Evolutionary conservation across 2,797 vertebrate genomes (phyloP).

Genomic region (Kryptolebias ocellatus): DNA sequence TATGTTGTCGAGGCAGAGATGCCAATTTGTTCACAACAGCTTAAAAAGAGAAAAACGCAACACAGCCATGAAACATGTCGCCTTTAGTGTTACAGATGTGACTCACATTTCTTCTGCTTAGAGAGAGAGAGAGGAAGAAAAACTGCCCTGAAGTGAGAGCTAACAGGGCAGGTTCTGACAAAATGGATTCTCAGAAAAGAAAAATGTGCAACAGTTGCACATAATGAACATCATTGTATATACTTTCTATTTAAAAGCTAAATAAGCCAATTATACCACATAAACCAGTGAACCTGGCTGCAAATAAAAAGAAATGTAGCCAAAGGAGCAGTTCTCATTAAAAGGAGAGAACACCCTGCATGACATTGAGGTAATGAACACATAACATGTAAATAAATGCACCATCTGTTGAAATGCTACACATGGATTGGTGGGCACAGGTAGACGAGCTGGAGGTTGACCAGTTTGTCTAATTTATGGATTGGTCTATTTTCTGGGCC

Average conservation of each 20-base stretch:
- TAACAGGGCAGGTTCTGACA: constrained; percentile 11
- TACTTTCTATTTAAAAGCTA: constrained; percentile 4
- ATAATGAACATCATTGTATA: neutral
- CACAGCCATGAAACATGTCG: constrained; percentile 11
- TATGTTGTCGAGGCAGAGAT: constrained; percentile 9
- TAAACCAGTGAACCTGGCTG: constrained; percentile 16
- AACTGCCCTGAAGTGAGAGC: constrained; percentile 13
- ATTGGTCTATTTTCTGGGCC: constrained; percentile 10
- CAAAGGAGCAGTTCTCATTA: constrained; percentile 26
- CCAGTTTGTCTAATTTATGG: constrained; percentile 15
- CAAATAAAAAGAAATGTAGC: constrained; percentile 19
- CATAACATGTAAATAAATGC: constrained; percentile 51
- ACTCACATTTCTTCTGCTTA: constrained; percentile 25
- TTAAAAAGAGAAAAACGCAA: constrained; percentile 16
- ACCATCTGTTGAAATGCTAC: constrained; percentile 52
- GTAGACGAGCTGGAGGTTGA: constrained; percentile 39
- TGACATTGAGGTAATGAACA: constrained; percentile 63
- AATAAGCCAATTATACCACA: constrained; percentile 13
- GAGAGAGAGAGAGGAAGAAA: constrained; percentile 5
- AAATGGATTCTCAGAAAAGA: constrained; percentile 7
- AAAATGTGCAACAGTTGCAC: constrained; percentile 10
- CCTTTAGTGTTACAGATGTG: constrained; percentile 25
- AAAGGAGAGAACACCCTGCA: constrained; percentile 33
- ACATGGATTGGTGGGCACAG: constrained; percentile 28
- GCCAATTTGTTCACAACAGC: constrained; percentile 34